Evolutionary conservation across 1,140 invertebrate species (phyloP).

Genomic region (Parasteatoda tepidariorum): DNA sequence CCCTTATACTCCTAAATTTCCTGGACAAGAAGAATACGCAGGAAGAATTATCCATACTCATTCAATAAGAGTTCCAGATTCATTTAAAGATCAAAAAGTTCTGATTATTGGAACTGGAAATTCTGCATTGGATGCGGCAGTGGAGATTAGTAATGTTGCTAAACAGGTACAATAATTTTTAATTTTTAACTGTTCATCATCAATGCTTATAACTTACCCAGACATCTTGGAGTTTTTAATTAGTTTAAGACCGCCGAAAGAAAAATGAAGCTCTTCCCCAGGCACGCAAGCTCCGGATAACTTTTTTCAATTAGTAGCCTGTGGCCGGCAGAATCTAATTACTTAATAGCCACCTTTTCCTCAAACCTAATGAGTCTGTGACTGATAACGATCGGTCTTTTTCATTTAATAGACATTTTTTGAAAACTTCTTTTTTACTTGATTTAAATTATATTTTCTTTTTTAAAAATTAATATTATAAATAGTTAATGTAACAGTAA

Average conservation of each 20-base stretch:
- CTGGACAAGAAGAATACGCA: constrained; percentile 63
- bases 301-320: too few species aligned
- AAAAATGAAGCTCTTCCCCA: too few species aligned
- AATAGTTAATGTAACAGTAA: too few species aligned
- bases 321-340: too few species aligned
- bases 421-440: too few species aligned
- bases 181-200: neutral
- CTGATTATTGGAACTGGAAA: constrained; percentile 68
- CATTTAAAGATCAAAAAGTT: constrained; percentile 64
- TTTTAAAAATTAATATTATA: too few species aligned
- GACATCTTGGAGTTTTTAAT: neutral
- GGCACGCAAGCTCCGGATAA: too few species aligned
- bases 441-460: too few species aligned
- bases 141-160: constrained; percentile 66
- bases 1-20: constrained; percentile 65
- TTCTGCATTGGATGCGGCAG: constrained; percentile 68
- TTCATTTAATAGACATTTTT: too few species aligned
- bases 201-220: neutral
- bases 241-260: neutral
- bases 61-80: constrained; percentile 4
- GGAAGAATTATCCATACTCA: constrained; percentile 63
- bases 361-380: too few species aligned
- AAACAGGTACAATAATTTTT: constrained; percentile 63
- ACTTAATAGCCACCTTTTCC: too few species aligned
- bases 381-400: too few species aligned